Percentiles rank a stretch among this genome's conserved stretches.
phyloP scores from a whole-genome alignment of 2,888 invertebrate species.

The Nebria salina region DNA sequence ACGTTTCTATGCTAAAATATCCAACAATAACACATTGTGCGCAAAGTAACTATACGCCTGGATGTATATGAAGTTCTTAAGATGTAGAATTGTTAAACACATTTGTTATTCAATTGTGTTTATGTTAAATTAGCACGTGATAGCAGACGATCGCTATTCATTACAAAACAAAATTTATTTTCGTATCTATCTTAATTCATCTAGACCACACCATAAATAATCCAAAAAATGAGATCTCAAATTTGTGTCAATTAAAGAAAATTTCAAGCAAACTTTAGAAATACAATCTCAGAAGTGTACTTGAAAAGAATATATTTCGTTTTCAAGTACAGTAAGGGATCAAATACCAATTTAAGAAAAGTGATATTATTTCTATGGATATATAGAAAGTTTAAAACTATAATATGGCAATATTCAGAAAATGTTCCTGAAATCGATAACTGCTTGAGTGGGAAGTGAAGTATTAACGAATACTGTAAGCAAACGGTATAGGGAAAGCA shows the following conservation, averaged over 20 bases:
- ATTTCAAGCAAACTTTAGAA: neutral
- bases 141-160: no score
- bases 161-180: no score
- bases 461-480: neutral
- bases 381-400: neutral
- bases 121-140: neutral
- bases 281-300: neutral
- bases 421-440: no score
- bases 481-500: neutral
- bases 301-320: neutral
- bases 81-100: neutral
- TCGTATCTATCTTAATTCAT: no score
- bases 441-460: neutral
- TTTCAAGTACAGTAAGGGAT: neutral
- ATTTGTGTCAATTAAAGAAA: no score
- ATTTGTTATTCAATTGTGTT: neutral
- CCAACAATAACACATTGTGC: neutral
- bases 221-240: no score
- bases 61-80: no score
- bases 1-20: conserved; percentile 39
- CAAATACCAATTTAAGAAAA: neutral
- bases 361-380: neutral
- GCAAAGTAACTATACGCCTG: no score
- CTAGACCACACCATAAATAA: no score
- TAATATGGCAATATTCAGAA: neutral